phyloP scores from a whole-genome alignment of 2,888 invertebrate genomes.

The Cantharis flavilabris region DNA sequence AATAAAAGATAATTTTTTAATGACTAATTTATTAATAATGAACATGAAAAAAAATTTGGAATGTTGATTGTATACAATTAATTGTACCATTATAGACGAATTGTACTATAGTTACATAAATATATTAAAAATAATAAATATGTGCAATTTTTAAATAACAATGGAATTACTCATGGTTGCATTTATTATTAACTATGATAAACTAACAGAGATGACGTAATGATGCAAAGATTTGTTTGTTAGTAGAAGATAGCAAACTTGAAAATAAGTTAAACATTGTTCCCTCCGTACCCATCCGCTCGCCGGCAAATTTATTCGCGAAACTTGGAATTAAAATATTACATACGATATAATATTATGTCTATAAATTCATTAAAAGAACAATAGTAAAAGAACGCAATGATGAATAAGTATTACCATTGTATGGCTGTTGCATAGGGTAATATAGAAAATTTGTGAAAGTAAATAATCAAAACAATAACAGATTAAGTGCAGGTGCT shows the following conservation, averaged over 20 bases:
- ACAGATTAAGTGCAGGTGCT: slow-evolving; percentile 24
- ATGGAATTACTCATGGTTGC: neutral
- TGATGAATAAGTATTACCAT: neutral
- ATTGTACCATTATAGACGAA: neutral
- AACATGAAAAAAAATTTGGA: neutral
- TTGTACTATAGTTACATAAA: neutral
- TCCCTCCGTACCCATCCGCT: neutral
- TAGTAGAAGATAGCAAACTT: neutral
- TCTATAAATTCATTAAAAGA: neutral
- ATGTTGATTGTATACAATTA: neutral
- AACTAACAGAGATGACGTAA: neutral
- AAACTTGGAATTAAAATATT: neutral
- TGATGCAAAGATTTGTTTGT: neutral
- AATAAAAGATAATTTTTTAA: neutral
- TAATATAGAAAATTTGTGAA: slow-evolving; percentile 10
- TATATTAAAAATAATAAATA: neutral
- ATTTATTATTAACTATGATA: neutral
- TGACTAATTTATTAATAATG: neutral
- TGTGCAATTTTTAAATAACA: neutral
- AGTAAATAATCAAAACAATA: slow-evolving; percentile 20
- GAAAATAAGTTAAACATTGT: neutral
- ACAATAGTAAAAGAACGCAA: neutral
- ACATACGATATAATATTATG: neutral
- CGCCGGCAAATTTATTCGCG: neutral
- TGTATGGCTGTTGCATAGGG: slow-evolving; percentile 1